phyloP scores from a whole-genome alignment of 2,797 vertebrate genomes.

The Micrastur ruficollis region DNA sequence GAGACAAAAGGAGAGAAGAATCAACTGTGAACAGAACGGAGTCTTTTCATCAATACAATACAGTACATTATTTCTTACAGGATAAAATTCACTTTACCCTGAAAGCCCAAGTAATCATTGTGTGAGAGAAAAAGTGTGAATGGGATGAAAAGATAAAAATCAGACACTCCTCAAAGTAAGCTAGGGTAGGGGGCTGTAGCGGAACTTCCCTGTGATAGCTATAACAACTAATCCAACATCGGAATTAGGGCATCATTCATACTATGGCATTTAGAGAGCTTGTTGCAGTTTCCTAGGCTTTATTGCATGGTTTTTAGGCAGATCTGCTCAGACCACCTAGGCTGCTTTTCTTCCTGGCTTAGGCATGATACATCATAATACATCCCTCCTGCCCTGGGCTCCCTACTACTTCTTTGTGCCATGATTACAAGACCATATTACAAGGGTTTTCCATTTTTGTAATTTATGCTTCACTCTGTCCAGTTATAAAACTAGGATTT shows the following conservation, averaged over 20 bases:
- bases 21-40: constrained; percentile 28
- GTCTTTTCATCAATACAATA: constrained; percentile 43
- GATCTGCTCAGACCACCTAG: constrained; percentile 3
- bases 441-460: not conserved
- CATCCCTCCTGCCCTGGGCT: not conserved
- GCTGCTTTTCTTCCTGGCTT: constrained; percentile 16
- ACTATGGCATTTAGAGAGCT: not conserved
- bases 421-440: not conserved
- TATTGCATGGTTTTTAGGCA: not conserved
- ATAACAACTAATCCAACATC: not conserved
- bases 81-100: constrained; percentile 28
- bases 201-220: constrained; percentile 22
- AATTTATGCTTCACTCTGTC: not conserved
- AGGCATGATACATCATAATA: not conserved
- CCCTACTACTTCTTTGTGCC: not conserved
- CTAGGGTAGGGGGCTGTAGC: not conserved
- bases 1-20: constrained; percentile 33
- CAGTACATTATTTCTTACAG: constrained; percentile 5
- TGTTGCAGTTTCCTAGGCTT: not conserved
- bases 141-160: constrained; percentile 47
- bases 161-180: constrained; percentile 18
- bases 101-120: constrained; percentile 36
- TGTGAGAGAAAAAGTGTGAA: constrained; percentile 30
- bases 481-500: not conserved
- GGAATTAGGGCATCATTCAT: constrained; percentile 3